A percentile compares a stretch with the other conserved stretches of the same genome.
Conservation (phyloP, 1,140 invertebrate species). For the Oncopodura yosiiana region DNA sequence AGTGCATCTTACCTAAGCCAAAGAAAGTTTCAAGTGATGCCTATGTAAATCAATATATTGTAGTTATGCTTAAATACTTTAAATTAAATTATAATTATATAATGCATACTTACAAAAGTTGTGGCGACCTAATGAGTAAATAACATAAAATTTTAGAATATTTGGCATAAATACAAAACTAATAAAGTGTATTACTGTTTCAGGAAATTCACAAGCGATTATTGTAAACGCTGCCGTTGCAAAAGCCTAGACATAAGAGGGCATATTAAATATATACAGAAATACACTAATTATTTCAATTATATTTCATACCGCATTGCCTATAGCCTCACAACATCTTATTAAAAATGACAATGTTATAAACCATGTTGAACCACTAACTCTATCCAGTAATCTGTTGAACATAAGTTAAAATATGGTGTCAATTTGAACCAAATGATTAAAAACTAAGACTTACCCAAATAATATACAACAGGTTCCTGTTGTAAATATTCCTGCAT, state of each 20-base stretch:
- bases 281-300: background rate
- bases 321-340: constrained; percentile 80
- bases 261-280: background rate
- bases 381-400: constrained; percentile 61
- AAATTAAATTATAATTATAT: too few species aligned
- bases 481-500: constrained; percentile 73
- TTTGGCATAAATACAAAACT: background rate
- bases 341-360: constrained; percentile 76
- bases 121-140: too few species aligned
- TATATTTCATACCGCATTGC: constrained; percentile 54
- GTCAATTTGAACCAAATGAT: background rate
- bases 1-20: too few species aligned
- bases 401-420: constrained; percentile 2
- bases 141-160: too few species aligned
- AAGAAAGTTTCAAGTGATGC: too few species aligned
- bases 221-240: constrained; percentile 86
- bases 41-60: too few species aligned
- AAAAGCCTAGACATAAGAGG: constrained; percentile 49
- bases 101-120: too few species aligned
- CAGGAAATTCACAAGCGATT: constrained; percentile 63
- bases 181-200: background rate
- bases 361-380: constrained; percentile 68
- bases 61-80: too few species aligned
- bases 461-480: constrained; percentile 74
- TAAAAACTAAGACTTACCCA: constrained; percentile 49